Conservation (phyloP, 1,140 invertebrate species). For the Sinella curviseta region DNA sequence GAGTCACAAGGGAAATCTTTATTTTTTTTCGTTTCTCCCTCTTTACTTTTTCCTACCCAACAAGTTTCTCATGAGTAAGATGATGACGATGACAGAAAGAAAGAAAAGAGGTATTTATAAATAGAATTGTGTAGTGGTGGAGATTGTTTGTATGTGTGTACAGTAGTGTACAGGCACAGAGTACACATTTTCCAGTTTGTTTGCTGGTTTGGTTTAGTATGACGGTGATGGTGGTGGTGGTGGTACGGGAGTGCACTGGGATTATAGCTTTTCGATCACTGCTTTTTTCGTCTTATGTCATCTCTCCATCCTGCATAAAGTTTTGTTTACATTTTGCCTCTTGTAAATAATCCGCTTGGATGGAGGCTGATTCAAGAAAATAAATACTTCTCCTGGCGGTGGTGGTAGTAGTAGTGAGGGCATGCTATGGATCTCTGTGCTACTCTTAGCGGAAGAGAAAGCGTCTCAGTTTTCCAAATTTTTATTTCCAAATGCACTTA, state of each 20-base stretch:
- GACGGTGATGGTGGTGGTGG: background rate
- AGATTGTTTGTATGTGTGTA: background rate
- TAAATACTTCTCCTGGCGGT: too few relatives aligned
- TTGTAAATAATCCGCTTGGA: background rate
- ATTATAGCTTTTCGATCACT: background rate
- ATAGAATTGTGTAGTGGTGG: background rate
- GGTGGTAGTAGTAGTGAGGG: too few relatives aligned
- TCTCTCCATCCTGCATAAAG: background rate
- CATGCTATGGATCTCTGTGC: too few relatives aligned
- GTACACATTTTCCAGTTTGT: background rate
- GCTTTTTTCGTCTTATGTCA: background rate
- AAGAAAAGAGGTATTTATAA: background rate
- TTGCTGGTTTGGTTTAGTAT: background rate
- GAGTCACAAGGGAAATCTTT: conserved; percentile 19
- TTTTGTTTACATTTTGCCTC: background rate
- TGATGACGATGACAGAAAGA: background rate
- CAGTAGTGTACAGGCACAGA: background rate
- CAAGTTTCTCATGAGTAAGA: background rate
- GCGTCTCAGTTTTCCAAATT: too few relatives aligned
- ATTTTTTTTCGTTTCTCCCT: background rate
- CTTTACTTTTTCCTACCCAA: background rate
- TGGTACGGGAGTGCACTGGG: background rate
- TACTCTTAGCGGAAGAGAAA: too few relatives aligned
- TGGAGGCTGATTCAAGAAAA: background rate
- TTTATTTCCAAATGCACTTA: too few relatives aligned